phyloP scores from a whole-genome alignment of 2,888 invertebrate species.

The Arrhopalites spinosus region DNA sequence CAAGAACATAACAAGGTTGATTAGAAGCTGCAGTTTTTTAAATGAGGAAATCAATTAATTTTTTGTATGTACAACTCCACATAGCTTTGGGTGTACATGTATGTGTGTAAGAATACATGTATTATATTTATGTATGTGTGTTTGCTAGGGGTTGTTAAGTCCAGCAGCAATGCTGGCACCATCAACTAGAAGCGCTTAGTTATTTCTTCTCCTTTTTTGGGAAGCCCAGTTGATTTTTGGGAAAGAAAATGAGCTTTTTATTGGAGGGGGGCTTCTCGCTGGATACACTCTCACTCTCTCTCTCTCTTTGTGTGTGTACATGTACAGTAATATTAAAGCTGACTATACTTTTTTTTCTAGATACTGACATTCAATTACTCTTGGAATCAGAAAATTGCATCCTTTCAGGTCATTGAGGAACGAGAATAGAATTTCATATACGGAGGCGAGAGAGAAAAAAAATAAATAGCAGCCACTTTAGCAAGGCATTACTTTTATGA shows the following conservation, averaged over 20 bases:
- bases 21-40: conserved; percentile 30
- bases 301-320: background rate
- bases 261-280: conserved; percentile 26
- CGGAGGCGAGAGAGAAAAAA: conserved; percentile 1
- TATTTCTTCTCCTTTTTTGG: conserved; percentile 27
- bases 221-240: conserved; percentile 32
- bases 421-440: conserved; percentile 21
- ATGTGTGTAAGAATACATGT: background rate
- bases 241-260: conserved; percentile 39
- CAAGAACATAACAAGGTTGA: conserved; percentile 23
- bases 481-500: conserved; percentile 32
- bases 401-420: conserved; percentile 26
- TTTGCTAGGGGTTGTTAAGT: background rate
- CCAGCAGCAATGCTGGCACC: conserved; percentile 8
- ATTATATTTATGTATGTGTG: conserved; percentile 2
- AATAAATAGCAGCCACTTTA: conserved; percentile 31
- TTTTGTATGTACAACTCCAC: conserved; percentile 6
- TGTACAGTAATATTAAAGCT: conserved; percentile 24
- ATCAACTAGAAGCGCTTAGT: conserved; percentile 21
- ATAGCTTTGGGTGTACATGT: background rate
- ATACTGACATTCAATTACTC: conserved; percentile 33
- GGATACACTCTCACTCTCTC: background rate
- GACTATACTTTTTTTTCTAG: background rate
- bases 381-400: conserved; percentile 32
- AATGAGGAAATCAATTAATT: conserved; percentile 36